These are phyloP conservation scores for Metacarcinus magister DNA, from an alignment of 2,888 invertebrate species.

Conservation along the genomic window DNA sequence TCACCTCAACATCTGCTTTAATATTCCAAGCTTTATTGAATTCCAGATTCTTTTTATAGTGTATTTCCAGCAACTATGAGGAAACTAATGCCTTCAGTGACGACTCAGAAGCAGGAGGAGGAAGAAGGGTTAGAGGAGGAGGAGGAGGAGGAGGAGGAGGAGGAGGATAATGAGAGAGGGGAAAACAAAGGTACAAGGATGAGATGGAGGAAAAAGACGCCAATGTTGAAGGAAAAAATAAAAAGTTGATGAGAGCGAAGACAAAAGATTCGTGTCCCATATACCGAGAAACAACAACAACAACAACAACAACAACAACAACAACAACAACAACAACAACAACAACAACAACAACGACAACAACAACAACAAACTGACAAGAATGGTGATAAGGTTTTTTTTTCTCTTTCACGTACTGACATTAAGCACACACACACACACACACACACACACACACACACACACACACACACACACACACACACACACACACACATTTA, in stretches of 20 bases:
- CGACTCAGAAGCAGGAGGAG: too few species aligned
- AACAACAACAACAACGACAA: too few species aligned
- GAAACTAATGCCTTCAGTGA: too few species aligned
- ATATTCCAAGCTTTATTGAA: not conserved
- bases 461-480: constrained; percentile 54
- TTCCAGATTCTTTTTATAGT: constrained; percentile 2
- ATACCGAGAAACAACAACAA: not conserved
- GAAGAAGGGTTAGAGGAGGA: not conserved
- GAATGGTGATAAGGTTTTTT: too few species aligned
- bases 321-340: not conserved
- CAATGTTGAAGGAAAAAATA: not conserved
- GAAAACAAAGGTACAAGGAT: not conserved
- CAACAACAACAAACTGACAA: too few species aligned
- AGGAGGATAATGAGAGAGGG: not conserved
- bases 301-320: not conserved
- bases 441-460: constrained; percentile 56
- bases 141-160: not conserved
- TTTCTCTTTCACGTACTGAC: too few species aligned
- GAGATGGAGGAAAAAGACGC: too few species aligned
- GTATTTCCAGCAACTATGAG: not conserved
- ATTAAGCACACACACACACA: constrained; percentile 52
- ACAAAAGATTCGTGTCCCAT: not conserved
- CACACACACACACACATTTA: constrained; percentile 19
- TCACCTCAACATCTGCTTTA: constrained; percentile 7
- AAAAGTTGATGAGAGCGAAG: not conserved